Base-by-base conservation (phyloP, 2,888 invertebrate species). In the Cephus nigrinus region DNA sequence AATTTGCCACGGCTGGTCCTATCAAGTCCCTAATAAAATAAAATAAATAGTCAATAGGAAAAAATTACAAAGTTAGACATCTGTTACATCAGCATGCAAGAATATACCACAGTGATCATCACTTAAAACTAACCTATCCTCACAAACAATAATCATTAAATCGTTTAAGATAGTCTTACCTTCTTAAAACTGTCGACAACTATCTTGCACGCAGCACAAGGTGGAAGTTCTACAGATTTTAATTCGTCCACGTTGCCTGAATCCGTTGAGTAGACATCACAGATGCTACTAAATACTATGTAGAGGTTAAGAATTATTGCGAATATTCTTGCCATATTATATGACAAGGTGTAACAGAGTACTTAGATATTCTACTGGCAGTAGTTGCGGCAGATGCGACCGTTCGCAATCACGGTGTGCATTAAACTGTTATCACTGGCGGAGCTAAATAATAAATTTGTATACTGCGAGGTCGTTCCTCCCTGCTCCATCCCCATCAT, bases 1-100 rank as follows among this genome's bases (percentile, higher is more conserved):
- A 96, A 98, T 91, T 97, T 97, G 15, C 96, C 96, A 85, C 97
- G 94, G n/a, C 95, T 93, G 0, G 98, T 98, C 83, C 94, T 94
- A 81, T 96, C 95, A 82, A 98, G 92, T 3, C 97, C 98, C 94
- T 95, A 84, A 73, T 90, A 89, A 74, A 76, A 72, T 95, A 84
- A 68, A 71, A 75, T 74, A 75, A 76, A 78, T 76, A 77, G 86
- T 92, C 91, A 88, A 31, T 75, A 12, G 75, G 31, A 76, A 74
- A 75, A 68, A 68, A 76, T 15, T 5, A 15, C 5, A 5, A 30
- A 68, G 5, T 15, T 55, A 0, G 9, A 55, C 40, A 23, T 23
- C 15, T 40, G 15, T 5, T 40, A 15, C 15, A 5, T 5, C 15
- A 40, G 40, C 5, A 40, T 40, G 15, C 40, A 40, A 40, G 23